phyloP scores from a whole-genome alignment of 2,797 vertebrate genomes.

The Hippoglossus hippoglossus region DNA sequence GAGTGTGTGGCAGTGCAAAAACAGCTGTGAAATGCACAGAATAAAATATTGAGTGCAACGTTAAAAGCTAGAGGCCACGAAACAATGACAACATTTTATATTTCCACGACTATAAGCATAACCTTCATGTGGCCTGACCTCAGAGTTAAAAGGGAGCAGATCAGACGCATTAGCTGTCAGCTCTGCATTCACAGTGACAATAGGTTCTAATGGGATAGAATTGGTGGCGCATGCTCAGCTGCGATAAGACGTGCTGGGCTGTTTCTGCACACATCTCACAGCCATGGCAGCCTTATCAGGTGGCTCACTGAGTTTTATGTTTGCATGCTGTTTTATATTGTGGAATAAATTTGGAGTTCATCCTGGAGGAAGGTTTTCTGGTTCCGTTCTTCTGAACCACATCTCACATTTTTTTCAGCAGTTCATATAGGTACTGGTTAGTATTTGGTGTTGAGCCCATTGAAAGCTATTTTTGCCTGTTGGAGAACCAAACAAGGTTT shows the following conservation, averaged over 20 bases:
- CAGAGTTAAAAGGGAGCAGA: neutral
- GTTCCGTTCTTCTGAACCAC: too few relatives aligned
- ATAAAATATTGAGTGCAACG: constrained; percentile 2
- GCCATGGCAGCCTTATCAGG: neutral
- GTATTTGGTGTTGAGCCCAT: too few relatives aligned
- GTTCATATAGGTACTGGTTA: too few relatives aligned
- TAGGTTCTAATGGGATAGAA: neutral
- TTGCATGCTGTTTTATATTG: neutral
- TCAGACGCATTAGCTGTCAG: constrained; percentile 25
- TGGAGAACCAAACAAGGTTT: too few relatives aligned
- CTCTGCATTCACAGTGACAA: constrained; percentile 22
- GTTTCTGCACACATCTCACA: neutral
- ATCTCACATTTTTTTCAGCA: too few relatives aligned
- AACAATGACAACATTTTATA: constrained; percentile 3
- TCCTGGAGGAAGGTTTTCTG: too few relatives aligned
- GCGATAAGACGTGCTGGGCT: neutral
- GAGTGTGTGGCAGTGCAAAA: neutral
- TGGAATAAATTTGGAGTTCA: too few relatives aligned
- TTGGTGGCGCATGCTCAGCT: constrained; percentile 5
- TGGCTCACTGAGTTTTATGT: too few relatives aligned
- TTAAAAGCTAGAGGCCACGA: neutral
- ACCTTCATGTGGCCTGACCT: constrained; percentile 19
- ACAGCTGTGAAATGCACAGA: neutral
- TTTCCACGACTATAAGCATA: neutral
- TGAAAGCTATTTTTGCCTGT: too few relatives aligned